Evolutionary conservation across 2,113 vertebrate species (phyloP).

Genomic region (Phylloscopus trochiloides): DNA sequence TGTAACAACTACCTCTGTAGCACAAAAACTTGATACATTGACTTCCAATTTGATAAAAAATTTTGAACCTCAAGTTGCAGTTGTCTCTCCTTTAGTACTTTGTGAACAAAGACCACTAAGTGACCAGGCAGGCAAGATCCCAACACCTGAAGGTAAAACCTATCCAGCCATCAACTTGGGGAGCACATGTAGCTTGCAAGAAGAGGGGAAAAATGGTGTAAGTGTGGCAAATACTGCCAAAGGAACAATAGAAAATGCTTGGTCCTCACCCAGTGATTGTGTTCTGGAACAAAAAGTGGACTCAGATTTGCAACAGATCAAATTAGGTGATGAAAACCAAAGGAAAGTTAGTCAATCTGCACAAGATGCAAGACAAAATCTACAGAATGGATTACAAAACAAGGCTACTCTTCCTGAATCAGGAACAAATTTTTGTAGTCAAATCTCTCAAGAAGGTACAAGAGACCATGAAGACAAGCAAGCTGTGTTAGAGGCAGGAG

Average conservation of each 20-base stretch:
- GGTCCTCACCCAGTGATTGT: neutral
- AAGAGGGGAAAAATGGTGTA: neutral
- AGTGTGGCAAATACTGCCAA: neutral
- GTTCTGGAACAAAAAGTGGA: neutral
- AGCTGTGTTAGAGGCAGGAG: neutral
- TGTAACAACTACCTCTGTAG: neutral
- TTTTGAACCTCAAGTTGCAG: slow-evolving; percentile 75
- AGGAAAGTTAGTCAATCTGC: neutral
- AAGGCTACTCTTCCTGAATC: neutral
- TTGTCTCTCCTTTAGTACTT: slow-evolving; percentile 77
- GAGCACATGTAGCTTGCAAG: slow-evolving; percentile 32
- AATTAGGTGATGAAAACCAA: neutral
- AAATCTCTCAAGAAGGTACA: neutral
- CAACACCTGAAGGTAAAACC: neutral
- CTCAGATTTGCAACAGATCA: neutral
- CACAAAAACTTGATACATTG: slow-evolving; percentile 56
- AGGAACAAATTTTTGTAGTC: neutral
- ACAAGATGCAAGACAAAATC: neutral
- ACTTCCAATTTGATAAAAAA: slow-evolving; percentile 49
- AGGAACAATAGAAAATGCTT: neutral
- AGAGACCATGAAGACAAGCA: neutral
- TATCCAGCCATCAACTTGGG: slow-evolving; percentile 41
- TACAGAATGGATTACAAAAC: neutral
- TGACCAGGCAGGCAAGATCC: neutral
- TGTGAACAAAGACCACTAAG: slow-evolving; percentile 41